A percentile compares a stretch with the other conserved stretches of the same genome.
These are phyloP conservation scores for Halcyon badia DNA, from an alignment of 2,797 vertebrate species.

Conservation along the genomic window DNA sequence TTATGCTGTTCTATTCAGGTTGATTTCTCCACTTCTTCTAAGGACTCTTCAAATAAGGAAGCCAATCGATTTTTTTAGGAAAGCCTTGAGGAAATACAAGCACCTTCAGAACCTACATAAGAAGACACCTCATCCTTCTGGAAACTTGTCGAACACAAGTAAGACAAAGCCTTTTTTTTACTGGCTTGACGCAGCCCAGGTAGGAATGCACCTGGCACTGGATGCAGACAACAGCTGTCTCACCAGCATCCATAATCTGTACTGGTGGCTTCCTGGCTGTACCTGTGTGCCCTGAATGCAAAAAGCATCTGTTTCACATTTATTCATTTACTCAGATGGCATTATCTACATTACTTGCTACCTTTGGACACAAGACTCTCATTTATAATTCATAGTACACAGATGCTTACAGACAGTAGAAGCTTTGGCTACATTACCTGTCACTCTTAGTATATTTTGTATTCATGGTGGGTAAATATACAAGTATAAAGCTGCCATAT, in stretches of 20 bases:
- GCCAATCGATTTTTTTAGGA: neutral
- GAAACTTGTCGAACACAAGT: neutral
- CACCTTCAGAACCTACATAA: neutral
- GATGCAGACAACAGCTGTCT: conserved; percentile 72
- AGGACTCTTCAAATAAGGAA: neutral
- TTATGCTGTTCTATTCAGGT: neutral
- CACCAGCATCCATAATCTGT: conserved; percentile 74
- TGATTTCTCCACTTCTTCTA: neutral
- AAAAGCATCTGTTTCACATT: conserved; percentile 81
- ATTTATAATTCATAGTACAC: conserved; percentile 79
- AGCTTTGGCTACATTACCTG: conserved; percentile 73
- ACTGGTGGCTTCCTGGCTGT: conserved; percentile 73
- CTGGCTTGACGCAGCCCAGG: neutral
- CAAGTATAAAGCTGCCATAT: conserved; percentile 74
- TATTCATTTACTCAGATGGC: conserved; percentile 78
- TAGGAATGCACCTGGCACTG: conserved; percentile 68
- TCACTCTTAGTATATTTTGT: conserved; percentile 75
- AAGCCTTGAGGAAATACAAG: neutral
- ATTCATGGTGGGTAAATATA: conserved; percentile 69
- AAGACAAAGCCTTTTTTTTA: neutral
- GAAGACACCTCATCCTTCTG: neutral
- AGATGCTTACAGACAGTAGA: conserved; percentile 72
- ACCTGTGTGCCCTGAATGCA: conserved; percentile 77
- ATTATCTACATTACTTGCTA: conserved; percentile 76
- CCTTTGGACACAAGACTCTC: conserved; percentile 76